A percentile compares a stretch with the other conserved stretches of the same genome.
phyloP scores from a whole-genome alignment of 1,140 invertebrate species.

The Hycleus cichorii region DNA sequence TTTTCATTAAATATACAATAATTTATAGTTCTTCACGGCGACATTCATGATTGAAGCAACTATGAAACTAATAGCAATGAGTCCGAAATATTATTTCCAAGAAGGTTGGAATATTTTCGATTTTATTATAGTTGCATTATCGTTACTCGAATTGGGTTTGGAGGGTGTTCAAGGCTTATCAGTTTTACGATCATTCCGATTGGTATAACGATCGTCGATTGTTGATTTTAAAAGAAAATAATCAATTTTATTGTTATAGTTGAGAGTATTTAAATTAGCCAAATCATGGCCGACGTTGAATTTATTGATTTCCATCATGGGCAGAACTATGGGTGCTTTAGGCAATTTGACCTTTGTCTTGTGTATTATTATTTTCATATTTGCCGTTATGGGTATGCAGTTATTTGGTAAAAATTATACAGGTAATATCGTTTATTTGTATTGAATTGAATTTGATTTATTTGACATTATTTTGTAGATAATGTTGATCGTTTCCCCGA shows the following conservation, averaged over 20 bases:
- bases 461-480: constrained; percentile 48
- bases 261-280: constrained; percentile 97
- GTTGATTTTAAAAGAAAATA: background rate
- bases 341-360: constrained; percentile 96
- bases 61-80: constrained; percentile 93
- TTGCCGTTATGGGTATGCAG: constrained; percentile 98
- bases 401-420: constrained; percentile 90
- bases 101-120: constrained; percentile 99
- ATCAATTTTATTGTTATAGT: constrained; percentile 53
- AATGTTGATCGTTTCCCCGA: constrained; percentile 71
- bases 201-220: constrained; percentile 57
- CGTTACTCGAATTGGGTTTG: constrained; percentile 84
- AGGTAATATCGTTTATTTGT: constrained; percentile 48
- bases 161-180: constrained; percentile 93
- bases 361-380: constrained; percentile 98
- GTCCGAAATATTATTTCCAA: constrained; percentile 95
- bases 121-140: constrained; percentile 94
- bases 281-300: constrained; percentile 99
- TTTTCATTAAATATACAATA: background rate
- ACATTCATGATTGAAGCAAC: constrained; percentile 96
- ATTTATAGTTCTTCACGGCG: constrained; percentile 89
- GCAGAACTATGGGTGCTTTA: constrained; percentile 93
- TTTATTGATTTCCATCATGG: constrained; percentile 97
- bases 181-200: constrained; percentile 93
- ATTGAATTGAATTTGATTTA: no score